These are phyloP conservation scores for Stercorarius parasiticus DNA, from an alignment of 2,113 vertebrate species.

Conservation along the genomic window DNA sequence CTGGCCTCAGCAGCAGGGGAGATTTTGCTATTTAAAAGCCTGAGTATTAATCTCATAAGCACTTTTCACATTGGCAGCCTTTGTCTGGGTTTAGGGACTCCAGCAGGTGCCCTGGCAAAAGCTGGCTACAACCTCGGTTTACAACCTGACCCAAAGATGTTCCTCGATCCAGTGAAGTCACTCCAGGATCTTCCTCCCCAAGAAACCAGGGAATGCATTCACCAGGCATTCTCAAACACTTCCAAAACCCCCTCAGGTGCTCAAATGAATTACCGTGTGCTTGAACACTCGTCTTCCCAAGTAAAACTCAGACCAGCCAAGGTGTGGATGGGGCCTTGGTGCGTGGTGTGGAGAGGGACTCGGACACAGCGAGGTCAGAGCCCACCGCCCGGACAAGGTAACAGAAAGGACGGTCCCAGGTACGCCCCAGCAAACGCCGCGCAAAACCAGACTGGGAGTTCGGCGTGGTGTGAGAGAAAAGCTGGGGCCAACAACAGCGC, in stretches of 20 bases:
- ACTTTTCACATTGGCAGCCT: not conserved
- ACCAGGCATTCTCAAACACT: not conserved
- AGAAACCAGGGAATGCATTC: accelerated
- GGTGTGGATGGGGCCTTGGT: not conserved
- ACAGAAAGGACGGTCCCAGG: not conserved
- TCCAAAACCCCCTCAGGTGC: not conserved
- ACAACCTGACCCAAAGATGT: not conserved
- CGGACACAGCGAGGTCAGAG: not conserved
- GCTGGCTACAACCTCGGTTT: not conserved
- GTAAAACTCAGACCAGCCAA: not conserved
- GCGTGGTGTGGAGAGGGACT: accelerated
- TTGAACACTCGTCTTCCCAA: not conserved
- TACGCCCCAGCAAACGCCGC: not conserved
- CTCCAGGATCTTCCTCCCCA: not conserved
- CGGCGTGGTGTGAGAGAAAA: not conserved
- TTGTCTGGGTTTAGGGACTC: not conserved
- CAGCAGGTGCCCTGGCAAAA: not conserved
- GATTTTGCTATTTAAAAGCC: not conserved
- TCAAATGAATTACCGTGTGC: accelerated
- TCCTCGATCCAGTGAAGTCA: not conserved
- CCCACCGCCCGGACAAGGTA: accelerated
- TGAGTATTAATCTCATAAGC: not conserved
- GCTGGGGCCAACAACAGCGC: not conserved
- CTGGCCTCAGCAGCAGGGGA: accelerated
- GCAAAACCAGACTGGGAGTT: not conserved